phyloP scores from a whole-genome alignment of 2,797 vertebrate genomes.

The Alectoris magna region DNA sequence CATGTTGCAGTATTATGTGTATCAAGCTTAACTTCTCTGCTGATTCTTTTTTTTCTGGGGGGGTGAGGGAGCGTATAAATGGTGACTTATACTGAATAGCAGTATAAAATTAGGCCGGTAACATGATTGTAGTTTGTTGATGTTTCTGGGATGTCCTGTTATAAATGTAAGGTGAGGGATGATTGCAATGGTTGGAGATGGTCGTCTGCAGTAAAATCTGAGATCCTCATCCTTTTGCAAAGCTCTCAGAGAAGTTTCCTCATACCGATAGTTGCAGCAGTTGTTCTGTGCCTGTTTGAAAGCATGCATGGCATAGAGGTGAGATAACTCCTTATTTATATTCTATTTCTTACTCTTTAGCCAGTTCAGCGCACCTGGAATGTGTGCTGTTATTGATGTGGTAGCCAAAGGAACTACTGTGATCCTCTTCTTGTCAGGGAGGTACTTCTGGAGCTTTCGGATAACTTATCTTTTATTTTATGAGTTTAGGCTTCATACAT shows the following conservation, averaged over 20 bases:
- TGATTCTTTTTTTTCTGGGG: no score
- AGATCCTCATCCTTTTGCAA: background rate
- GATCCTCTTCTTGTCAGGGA: accelerated
- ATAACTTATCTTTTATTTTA: background rate
- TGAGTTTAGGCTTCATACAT: background rate
- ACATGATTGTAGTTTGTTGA: background rate
- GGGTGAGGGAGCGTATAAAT: no score
- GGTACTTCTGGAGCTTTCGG: background rate
- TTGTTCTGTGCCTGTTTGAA: background rate
- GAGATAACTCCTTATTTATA: background rate
- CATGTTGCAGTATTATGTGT: no score
- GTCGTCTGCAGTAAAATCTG: background rate
- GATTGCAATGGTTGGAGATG: background rate
- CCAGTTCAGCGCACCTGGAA: background rate
- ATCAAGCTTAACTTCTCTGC: no score
- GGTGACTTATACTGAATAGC: background rate
- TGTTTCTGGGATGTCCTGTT: background rate
- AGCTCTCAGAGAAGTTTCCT: background rate
- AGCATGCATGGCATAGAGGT: background rate
- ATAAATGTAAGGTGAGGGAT: background rate
- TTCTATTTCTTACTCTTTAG: background rate
- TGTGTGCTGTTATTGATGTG: background rate
- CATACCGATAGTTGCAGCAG: background rate
- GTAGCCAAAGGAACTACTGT: background rate
- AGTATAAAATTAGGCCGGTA: background rate